These are phyloP conservation scores for Leuctra nigra DNA, from an alignment of 2,888 invertebrate genomes.

Conservation along the genomic window DNA sequence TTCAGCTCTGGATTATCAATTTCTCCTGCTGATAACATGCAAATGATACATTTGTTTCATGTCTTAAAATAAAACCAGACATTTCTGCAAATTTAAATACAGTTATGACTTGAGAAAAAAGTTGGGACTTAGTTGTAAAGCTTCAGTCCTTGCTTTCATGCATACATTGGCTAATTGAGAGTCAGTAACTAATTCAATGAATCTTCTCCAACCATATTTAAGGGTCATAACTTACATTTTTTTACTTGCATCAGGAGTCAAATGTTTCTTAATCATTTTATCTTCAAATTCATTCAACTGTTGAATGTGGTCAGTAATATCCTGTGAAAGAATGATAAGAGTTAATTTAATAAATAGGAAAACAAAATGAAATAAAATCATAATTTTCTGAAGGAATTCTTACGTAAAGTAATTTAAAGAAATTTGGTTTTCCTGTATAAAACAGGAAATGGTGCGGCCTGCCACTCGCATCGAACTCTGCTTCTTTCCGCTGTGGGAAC, in stretches of 20 bases:
- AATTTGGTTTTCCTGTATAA: conserved; percentile 85
- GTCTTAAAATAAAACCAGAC: no score
- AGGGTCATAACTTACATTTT: conserved; percentile 25
- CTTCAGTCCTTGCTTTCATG: no score
- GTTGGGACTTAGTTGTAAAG: no score
- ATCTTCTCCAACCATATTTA: no score
- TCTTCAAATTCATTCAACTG: conserved; percentile 64
- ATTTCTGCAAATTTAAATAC: no score
- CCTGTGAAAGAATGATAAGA: conserved; percentile 40
- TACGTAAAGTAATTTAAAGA: conserved; percentile 75
- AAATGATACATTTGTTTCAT: background rate
- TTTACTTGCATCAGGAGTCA: conserved; percentile 50
- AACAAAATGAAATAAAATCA: background rate
- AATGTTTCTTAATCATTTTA: conserved; percentile 55
- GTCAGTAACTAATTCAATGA: no score
- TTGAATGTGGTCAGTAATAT: conserved; percentile 62
- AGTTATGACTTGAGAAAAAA: no score
- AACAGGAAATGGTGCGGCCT: conserved; percentile 87
- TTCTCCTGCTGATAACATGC: no score
- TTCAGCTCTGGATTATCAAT: no score
- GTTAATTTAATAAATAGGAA: no score
- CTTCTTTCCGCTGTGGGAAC: conserved; percentile 76
- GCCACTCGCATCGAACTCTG: conserved; percentile 86
- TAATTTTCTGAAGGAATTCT: conserved; percentile 34
- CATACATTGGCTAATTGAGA: no score